Evolutionary conservation across 1,140 invertebrate species (phyloP).

Genomic region (Rhynchophorus ferrugineus): DNA sequence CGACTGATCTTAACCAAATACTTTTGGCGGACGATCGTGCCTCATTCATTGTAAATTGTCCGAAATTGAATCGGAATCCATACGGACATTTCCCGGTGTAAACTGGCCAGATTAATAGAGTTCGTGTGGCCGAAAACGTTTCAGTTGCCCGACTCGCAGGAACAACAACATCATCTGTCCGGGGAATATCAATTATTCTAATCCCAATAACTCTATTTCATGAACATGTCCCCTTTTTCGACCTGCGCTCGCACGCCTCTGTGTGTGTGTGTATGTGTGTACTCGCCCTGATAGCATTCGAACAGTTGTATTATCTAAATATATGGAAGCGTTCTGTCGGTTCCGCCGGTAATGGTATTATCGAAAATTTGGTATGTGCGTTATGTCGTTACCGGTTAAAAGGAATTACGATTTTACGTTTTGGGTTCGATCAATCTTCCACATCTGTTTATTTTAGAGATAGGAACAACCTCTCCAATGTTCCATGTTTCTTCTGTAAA

Average conservation of each 20-base stretch:
- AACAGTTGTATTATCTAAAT: conserved; percentile 12
- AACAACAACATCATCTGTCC: conserved; percentile 13
- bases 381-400: no score
- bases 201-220: conserved; percentile 14
- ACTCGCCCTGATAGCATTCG: conserved; percentile 2
- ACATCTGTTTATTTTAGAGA: no score
- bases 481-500: no score
- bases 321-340: background rate
- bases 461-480: no score
- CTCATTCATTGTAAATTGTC: no score
- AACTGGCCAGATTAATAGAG: conserved; percentile 3
- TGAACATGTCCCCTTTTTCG: conserved; percentile 9
- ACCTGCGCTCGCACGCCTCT: no score
- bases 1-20: no score
- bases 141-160: conserved; percentile 1
- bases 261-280: conserved; percentile 3
- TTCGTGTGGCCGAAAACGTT: conserved; percentile 6
- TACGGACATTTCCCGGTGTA: conserved; percentile 1
- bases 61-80: background rate
- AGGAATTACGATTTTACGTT: no score
- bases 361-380: background rate
- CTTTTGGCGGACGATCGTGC: no score
- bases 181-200: conserved; percentile 17
- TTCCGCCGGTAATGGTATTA: background rate
- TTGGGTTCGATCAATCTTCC: no score